Conservation (phyloP, 2,113 vertebrate genomes). For the Chionomys nivalis region DNA sequence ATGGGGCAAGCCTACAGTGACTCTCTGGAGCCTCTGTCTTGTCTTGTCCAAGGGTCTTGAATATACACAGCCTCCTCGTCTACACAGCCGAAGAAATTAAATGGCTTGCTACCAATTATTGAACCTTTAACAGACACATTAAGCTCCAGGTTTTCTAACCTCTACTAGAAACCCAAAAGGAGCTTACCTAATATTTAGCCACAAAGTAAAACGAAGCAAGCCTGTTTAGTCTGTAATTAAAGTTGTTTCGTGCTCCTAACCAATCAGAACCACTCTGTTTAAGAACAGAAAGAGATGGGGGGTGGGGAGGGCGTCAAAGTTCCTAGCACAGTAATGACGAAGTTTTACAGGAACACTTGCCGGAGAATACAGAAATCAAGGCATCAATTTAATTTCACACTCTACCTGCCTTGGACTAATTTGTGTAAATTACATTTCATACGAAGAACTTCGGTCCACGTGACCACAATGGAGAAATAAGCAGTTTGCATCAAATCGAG, state of each 20-base stretch:
- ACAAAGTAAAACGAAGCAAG: conserved; percentile 64
- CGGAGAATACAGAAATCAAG: conserved; percentile 80
- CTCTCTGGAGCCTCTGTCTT: not conserved
- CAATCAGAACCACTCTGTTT: conserved; percentile 54
- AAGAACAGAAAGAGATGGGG: not conserved
- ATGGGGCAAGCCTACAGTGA: not conserved
- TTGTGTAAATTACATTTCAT: conserved; percentile 83
- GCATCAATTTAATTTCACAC: conserved; percentile 84
- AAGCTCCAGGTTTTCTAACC: conserved; percentile 11
- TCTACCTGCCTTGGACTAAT: conserved; percentile 81
- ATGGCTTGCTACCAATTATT: not conserved
- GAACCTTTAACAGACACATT: not conserved
- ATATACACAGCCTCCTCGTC: not conserved
- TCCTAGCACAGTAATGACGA: conserved; percentile 72
- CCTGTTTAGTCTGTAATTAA: conserved; percentile 68
- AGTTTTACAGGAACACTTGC: conserved; percentile 77
- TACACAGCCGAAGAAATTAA: not conserved
- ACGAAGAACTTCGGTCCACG: conserved; percentile 74
- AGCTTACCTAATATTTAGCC: conserved; percentile 56
- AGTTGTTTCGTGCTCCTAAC: conserved; percentile 61
- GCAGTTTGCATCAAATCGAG: conserved; percentile 72
- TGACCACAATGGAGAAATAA: conserved; percentile 79
- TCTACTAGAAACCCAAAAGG: not conserved
- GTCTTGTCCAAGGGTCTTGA: not conserved
- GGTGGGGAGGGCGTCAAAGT: conserved; percentile 23